Base-by-base conservation (phyloP, 2,888 invertebrate genomes). In the Drosophila melanosoma region DNA sequence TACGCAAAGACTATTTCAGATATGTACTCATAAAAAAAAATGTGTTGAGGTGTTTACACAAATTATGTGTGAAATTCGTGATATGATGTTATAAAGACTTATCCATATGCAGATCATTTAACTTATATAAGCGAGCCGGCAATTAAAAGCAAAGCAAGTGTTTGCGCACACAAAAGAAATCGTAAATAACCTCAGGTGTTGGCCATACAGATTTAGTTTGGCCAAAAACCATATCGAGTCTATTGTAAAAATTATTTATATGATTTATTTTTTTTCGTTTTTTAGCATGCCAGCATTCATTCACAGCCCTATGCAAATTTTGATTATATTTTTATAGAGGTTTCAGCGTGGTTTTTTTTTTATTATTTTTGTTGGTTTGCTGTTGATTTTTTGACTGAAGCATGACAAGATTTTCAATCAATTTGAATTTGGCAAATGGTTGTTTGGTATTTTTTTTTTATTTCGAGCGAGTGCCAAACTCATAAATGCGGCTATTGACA, bases 391-490 rank as follows among this genome's bases (percentile, higher is more conserved):
- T 81, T 82, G 81, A 84, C 56, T 76, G 87, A 86, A 85, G 81
- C 85, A 81, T 86, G 85, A 87, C 85, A 87, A 79, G 85, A 79
- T 75, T 85, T 86, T 86, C 72, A 86, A 86, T 86, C 83, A 82
- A 82, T 74, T 63, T 79, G 69, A 68, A 64, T 68, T 74, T 76
- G 59, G 76, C 67, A 70, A 59, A 56, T 29, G 38, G 38, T 10
- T 67, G 53, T 53, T 48, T 17, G 53, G 33, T 26, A 29, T 53
- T 61, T 52, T 49, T 23, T 48, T 17, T 60, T 32, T 53, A 11
- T 52, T n/a, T 53, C 40, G 23, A 69, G 63, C 79, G 79, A 81
- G 78, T 70, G 76, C 70, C 84, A 74, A 79, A 82, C 78, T 66
- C 74, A 85, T 79, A 81, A 86, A 87, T 72, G 71, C 72, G 88